A percentile compares a stretch with the other conserved stretches of the same genome.
Conservation (phyloP, 2,797 vertebrate species). For the Nothura maculosa region DNA sequence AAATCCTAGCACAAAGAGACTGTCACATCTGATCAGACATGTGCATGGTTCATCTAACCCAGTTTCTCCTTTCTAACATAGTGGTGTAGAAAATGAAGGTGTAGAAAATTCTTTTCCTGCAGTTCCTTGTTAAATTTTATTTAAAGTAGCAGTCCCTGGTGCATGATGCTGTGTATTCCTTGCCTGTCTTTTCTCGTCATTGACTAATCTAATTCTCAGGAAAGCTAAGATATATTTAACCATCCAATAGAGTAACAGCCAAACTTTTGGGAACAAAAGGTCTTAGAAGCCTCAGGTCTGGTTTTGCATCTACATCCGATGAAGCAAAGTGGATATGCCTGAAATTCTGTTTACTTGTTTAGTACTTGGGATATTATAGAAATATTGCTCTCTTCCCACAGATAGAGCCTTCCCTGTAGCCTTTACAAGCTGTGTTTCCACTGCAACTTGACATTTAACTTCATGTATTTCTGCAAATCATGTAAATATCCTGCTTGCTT, state of each 20-base stretch:
- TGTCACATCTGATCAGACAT: background rate
- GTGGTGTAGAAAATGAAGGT: background rate
- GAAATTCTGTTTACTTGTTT: background rate
- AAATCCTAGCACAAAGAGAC: background rate
- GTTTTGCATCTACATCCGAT: background rate
- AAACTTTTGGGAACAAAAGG: background rate
- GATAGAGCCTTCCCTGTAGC: background rate
- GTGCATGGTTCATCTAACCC: background rate
- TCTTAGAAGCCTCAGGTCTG: background rate
- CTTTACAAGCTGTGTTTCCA: background rate
- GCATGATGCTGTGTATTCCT: background rate
- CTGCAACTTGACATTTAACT: background rate
- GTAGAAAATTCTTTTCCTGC: background rate
- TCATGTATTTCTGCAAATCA: background rate
- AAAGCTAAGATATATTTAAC: background rate
- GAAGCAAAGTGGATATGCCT: accelerated
- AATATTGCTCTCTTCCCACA: background rate
- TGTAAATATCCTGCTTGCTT: background rate
- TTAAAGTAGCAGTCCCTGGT: background rate
- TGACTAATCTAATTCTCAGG: background rate
- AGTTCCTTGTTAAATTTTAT: background rate
- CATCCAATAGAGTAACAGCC: background rate
- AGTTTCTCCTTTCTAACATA: background rate
- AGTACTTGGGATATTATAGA: background rate
- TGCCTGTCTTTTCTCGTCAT: background rate